Evolutionary conservation across 2,797 vertebrate genomes (phyloP).

Genomic region (Gymnothorax javanicus): DNA sequence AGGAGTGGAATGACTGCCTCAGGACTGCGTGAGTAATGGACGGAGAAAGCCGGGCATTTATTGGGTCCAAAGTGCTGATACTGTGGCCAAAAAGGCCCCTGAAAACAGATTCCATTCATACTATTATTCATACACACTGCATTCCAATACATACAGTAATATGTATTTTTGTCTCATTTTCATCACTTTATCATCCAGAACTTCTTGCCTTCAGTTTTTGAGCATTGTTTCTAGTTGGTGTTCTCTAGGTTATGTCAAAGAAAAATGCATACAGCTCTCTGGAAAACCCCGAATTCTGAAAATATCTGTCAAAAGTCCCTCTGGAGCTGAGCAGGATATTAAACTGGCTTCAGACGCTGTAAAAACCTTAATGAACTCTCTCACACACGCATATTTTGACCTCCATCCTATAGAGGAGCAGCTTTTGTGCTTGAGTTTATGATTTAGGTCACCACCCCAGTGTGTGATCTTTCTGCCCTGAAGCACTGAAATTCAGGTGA

Average conservation of each 20-base stretch:
- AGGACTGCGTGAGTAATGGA: too few relatives aligned
- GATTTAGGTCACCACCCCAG: constrained; percentile 25
- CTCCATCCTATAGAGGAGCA: background rate
- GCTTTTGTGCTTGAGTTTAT: background rate
- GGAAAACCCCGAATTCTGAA: background rate
- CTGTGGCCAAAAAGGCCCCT: too few relatives aligned
- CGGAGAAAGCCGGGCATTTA: too few relatives aligned
- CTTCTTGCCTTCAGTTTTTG: background rate
- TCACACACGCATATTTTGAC: background rate
- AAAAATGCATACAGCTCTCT: background rate
- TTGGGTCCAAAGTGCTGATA: too few relatives aligned
- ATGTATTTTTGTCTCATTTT: background rate
- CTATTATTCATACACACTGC: too few relatives aligned
- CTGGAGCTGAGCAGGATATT: background rate
- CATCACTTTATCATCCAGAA: background rate
- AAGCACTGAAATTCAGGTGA: constrained; percentile 30
- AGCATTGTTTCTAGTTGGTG: background rate
- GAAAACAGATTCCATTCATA: too few relatives aligned
- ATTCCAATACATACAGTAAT: background rate
- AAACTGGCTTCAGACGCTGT: background rate
- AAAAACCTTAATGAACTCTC: background rate
- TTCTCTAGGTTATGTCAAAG: background rate
- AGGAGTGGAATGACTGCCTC: too few relatives aligned
- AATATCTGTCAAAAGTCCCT: background rate
- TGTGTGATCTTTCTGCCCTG: constrained; percentile 45